Base-by-base conservation (phyloP, 2,113 vertebrate genomes). In the Scomber scombrus region DNA sequence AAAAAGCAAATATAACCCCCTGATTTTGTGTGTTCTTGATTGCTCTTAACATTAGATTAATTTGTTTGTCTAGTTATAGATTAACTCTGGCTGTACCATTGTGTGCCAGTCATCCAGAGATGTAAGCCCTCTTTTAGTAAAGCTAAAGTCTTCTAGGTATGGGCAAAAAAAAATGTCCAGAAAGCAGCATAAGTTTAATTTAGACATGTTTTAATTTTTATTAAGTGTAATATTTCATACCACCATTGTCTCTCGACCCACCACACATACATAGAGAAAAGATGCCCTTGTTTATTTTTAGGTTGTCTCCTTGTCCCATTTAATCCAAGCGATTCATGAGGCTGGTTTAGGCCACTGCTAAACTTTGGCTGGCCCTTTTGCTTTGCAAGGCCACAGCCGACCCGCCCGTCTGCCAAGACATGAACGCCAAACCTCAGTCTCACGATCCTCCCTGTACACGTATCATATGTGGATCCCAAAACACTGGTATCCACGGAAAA, bases 311-410 rank as follows among this genome's bases (percentile, higher is more conserved):
- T 73, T 71, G 47, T 84, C 55, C 69, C 72, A 47, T 86, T 64
- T 7, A 43, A 43, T 75, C 66, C 68, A 47, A 40, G 45, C 4
- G 61, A 71, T 76, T 55, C 73, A 47, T 29, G 62, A 47, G 31
- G 64, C 50, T 46, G 40, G 64, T 74, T 40, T 57, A 68, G 63
- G 73, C 72, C 46, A 51, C 75, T 71, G 62, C 82, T 84, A 78
- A 89, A 82, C 87, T 71, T 90, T 87, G 89, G 87, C 85, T 88
- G 86, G 76, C 89, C 84, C 57, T 78, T 19, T 14, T 10, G 40
- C 57, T 63, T 62, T 31, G 5, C 23, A 19, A 71, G 75, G 71
- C 90, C 26, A 2, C 72, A 71, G 64, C 65, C 50, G 19, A 84
- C 75, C 55, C 34, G 11, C 69, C 71, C 57, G 31, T 75, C 79